Base-by-base conservation (phyloP, 2,888 invertebrate genomes). In the Digitonthophagus gazella region DNA sequence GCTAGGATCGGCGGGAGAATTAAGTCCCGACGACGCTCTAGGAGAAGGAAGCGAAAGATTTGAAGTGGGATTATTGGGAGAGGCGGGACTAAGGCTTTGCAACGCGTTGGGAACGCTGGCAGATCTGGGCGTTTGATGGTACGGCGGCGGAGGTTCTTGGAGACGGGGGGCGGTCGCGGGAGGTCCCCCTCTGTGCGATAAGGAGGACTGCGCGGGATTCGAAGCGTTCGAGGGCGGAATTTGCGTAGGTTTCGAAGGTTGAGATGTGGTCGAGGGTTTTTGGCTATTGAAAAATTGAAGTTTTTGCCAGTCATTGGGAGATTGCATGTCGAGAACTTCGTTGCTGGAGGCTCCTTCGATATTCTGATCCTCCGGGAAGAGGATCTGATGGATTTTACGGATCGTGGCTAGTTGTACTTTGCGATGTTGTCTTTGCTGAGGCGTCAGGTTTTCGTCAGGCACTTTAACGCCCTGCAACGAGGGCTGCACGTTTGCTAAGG, bases 391-490 rank as follows among this genome's bases (percentile, higher is more conserved):
- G 91, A 97, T 95, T 85, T 96, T 96, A 72, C 93, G 85, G 72
- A 98, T 87, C 71, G 93, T 95, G 3, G 96, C 97, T 65, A 98
- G 85, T 78, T 96, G 94, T 78, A 95, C 95, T 83, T 97, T 97
- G 71, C 98, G 88, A 81, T 96, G 95, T 72, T 96, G 95, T 67
- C 96, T 88, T 82, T 98, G 97, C 81, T 97, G 96, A 44, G 97
- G 97, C 67, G 98, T 98, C 76, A 98, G 85, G 84, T 97, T 96
- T 84, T 97, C 97, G 84, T 96, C 96, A 75, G 96, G 96, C 79
- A 96, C 93, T 88, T 96, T 95, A 63, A 95, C 93, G 74, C 86
- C 89, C 83, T 89, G 89, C 73, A 89, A 80, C 18, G 89, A 89
- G 78, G 88, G 88, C 76, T 88, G 88, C 75, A 87, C 83, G 76